Conservation (phyloP, 2,888 invertebrate species). For the Callimorpha dominula region DNA sequence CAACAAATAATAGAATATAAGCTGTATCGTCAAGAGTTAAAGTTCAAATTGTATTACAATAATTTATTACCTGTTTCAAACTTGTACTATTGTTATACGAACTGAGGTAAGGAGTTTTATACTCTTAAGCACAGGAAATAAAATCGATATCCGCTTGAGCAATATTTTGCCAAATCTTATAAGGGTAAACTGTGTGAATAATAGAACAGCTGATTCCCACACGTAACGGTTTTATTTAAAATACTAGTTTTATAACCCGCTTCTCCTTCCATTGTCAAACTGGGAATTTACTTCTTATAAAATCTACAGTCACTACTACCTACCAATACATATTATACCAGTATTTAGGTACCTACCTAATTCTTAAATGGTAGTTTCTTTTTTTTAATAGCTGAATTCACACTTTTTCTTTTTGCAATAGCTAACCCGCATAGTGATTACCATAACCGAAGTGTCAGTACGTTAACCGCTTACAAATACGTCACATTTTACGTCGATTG, state of each 20-base stretch:
- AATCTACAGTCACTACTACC: neutral
- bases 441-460: constrained; percentile 58
- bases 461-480: constrained; percentile 69
- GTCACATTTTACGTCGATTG: constrained; percentile 58
- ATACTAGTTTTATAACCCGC: constrained; percentile 37
- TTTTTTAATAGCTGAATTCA: constrained; percentile 35
- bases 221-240: constrained; percentile 74
- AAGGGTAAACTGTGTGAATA: constrained; percentile 62
- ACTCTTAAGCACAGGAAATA: constrained; percentile 34
- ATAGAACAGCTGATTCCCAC: constrained; percentile 79
- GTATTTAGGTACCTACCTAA: neutral
- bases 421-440: constrained; percentile 65
- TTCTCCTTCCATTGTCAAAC: constrained; percentile 13
- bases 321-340: neutral
- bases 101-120: constrained; percentile 25
- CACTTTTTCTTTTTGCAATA: constrained; percentile 57
- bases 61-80: constrained; percentile 19
- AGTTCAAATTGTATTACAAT: constrained; percentile 27
- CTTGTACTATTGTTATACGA: constrained; percentile 25
- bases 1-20: constrained; percentile 21
- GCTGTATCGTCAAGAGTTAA: constrained; percentile 33
- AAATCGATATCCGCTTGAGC: constrained; percentile 46
- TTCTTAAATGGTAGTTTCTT: constrained; percentile 43
- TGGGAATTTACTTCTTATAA: constrained; percentile 9
- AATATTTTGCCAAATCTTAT: constrained; percentile 57